A percentile compares a stretch with the other conserved stretches of the same genome.
Evolutionary conservation across 2,888 invertebrate genomes (phyloP).

Genomic region (Aporophyla lueneburgensis): DNA sequence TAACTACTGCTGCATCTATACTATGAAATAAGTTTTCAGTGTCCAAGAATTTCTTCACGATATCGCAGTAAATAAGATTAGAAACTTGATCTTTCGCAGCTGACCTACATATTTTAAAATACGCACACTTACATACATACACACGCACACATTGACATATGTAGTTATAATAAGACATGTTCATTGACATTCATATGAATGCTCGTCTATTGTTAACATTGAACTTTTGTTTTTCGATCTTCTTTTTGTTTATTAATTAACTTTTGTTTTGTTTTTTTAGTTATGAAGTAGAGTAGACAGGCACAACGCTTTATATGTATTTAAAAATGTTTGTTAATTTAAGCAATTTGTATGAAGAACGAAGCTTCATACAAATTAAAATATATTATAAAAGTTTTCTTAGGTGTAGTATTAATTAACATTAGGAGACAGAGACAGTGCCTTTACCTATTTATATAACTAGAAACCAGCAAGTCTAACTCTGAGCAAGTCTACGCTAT

Average conservation of each 20-base stretch:
- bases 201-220: conserved; percentile 36
- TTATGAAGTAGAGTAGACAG: neutral
- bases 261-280: conserved; percentile 9
- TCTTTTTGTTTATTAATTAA: conserved; percentile 4
- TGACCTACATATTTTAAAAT: conserved; percentile 56
- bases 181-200: conserved; percentile 47
- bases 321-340: neutral
- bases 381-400: neutral
- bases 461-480: neutral
- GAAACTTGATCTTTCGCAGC: conserved; percentile 32
- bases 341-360: neutral
- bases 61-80: conserved; percentile 20
- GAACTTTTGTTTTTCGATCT: conserved; percentile 30
- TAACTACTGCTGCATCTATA: neutral
- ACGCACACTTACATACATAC: conserved; percentile 9
- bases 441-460: neutral
- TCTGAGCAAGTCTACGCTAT: conserved; percentile 1
- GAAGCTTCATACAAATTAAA: neutral
- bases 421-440: neutral
- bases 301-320: neutral
- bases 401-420: conserved; percentile 14
- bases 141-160: neutral
- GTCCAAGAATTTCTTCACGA: conserved; percentile 12
- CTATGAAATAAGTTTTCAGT: conserved; percentile 5
- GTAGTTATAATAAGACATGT: conserved; percentile 21